Percentiles rank a stretch among this genome's conserved stretches.
phyloP scores from a whole-genome alignment of 2,888 invertebrate species.

The Pyralis farinalis region DNA sequence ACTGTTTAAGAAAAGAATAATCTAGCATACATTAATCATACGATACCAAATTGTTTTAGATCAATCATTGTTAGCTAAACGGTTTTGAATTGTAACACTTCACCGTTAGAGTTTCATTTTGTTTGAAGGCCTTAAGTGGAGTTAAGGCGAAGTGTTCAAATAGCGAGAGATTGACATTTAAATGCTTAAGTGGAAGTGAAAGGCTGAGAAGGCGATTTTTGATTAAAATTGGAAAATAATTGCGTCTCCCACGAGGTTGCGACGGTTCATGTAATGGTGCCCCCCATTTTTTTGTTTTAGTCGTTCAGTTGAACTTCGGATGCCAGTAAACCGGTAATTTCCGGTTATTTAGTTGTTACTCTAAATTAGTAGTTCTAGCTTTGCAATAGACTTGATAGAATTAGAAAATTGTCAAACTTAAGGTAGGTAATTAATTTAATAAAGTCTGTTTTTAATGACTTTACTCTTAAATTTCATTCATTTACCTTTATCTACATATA shows the following conservation, averaged over 20 bases:
- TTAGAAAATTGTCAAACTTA: no score
- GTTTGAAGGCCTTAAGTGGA: slow-evolving; percentile 13
- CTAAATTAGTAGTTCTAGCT: slow-evolving; percentile 4
- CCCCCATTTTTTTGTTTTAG: slow-evolving; percentile 45
- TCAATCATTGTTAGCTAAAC: slow-evolving; percentile 22
- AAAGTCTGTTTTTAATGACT: no score
- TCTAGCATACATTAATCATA: slow-evolving; percentile 74
- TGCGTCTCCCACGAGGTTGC: slow-evolving; percentile 75
- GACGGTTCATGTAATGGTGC: slow-evolving; percentile 49
- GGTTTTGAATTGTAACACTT: slow-evolving; percentile 28
- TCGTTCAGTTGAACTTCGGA: slow-evolving; percentile 53
- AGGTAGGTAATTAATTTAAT: no score
- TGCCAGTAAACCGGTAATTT: slow-evolving; percentile 25
- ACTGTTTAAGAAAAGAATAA: slow-evolving; percentile 44
- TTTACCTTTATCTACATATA: no score
- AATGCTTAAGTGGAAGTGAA: slow-evolving; percentile 79
- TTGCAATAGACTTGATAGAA: no score
- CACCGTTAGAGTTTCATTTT: slow-evolving; percentile 28
- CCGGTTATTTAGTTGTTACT: slow-evolving; percentile 12
- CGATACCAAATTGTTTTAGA: slow-evolving; percentile 71
- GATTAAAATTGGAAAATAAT: slow-evolving; percentile 81
- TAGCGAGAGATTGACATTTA: slow-evolving; percentile 76
- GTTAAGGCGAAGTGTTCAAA: slow-evolving; percentile 50
- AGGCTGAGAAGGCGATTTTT: slow-evolving; percentile 75
- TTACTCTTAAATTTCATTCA: no score